Evolutionary conservation across 1,140 invertebrate species (phyloP), one percentile per base, ranked within the genome.

Genomic region (Neotoxoptera formosana): DNA sequence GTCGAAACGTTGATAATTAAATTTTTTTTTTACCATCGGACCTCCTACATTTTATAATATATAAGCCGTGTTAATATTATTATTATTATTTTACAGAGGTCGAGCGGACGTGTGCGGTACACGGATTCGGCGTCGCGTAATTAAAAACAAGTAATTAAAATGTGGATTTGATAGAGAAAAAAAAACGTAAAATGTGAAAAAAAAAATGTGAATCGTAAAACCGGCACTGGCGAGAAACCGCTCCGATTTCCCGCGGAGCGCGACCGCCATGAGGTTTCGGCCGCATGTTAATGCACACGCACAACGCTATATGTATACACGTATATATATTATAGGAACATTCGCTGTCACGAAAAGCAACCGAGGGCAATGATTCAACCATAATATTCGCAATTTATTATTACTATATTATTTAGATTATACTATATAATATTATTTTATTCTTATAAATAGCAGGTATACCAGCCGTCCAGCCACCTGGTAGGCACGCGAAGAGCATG

Each of bases 101-200:
- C 11, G 60, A 3, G 60, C 4, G 60, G 60, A 67, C 30, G 30
- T n/a, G 60, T n/a, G 30, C 60, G 11, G 60, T 23, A 83, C 81
- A 36, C 81, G 81, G 36, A 83, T 83, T 83, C 34, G 14, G 23
- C 30, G 23, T 36, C 21, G 34, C 81, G 36, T 67, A 67, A 81
- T 47, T 91, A 91, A 91, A 60, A 60, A 51, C 14, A 14, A 45
- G 56, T 60, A 45, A 87, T 87, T 87, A 87, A 48, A 87, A 48
- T 84, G 47, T 30, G 36, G 30, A 48, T 48, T 30, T 41, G 41
- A 45, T 21, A 23, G 7, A 25, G 45, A 84, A 45, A 84, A 36
- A 84, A 86, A 45, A n/a, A 86, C 45, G 7, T 11, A 84, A n/a
- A 87, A 48, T 34, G 30, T 30, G 30, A 48, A 48, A 41, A 84